Evolutionary conservation across 2,113 vertebrate species (phyloP).

Genomic region (Chaetodon auriga): DNA sequence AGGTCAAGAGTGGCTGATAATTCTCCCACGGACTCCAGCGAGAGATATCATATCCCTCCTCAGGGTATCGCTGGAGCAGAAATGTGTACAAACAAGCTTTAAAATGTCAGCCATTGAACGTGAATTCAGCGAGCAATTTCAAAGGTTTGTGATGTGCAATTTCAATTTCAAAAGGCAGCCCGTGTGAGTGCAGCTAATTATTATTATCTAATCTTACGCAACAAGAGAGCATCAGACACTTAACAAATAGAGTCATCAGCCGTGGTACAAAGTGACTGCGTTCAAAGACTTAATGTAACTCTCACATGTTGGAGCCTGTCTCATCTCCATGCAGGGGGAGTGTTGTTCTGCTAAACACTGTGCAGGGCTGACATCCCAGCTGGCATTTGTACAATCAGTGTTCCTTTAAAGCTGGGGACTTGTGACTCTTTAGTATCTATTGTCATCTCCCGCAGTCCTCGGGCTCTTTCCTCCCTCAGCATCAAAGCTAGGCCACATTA

Average conservation of each 20-base stretch:
- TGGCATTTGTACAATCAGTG: conserved; percentile 78
- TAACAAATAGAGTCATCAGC: conserved; percentile 66
- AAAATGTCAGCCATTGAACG: conserved; percentile 42
- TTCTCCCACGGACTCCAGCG: conserved; percentile 65
- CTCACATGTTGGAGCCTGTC: conserved; percentile 69
- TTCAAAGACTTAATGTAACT: conserved; percentile 65
- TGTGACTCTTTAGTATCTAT: conserved; percentile 77
- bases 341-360: conserved; percentile 76
- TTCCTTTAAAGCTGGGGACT: conserved; percentile 80
- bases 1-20: conserved; percentile 70
- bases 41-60: conserved; percentile 54
- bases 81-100: conserved; percentile 62
- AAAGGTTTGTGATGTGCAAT: conserved; percentile 20
- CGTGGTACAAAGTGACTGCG: conserved; percentile 55
- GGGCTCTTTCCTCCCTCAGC: conserved; percentile 68
- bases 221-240: conserved; percentile 28
- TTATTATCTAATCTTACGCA: conserved; percentile 44
- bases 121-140: conserved; percentile 17
- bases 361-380: conserved; percentile 70
- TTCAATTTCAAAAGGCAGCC: conserved; percentile 38
- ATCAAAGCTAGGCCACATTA: conserved; percentile 83
- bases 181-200: conserved; percentile 17
- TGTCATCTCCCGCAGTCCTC: conserved; percentile 71
- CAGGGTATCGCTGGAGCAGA: conserved; percentile 51
- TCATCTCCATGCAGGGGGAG: conserved; percentile 71